A percentile compares a stretch with the other conserved stretches of the same genome.
Conservation (phyloP, 2,113 vertebrate genomes). For the Equus quagga region DNA sequence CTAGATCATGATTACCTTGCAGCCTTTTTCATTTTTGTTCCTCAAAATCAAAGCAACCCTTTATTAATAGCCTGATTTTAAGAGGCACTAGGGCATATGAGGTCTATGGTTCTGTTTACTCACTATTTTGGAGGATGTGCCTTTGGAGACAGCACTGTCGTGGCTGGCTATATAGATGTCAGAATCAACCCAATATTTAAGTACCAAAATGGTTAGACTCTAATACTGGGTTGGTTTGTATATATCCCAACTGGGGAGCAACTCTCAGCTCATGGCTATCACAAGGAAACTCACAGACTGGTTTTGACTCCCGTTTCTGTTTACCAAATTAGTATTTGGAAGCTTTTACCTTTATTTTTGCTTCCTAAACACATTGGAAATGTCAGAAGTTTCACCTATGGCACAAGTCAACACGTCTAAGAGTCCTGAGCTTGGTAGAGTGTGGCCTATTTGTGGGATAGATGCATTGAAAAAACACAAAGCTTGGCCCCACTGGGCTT, state of each 20-base stretch:
- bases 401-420: neutral
- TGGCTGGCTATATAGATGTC: neutral
- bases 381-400: neutral
- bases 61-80: neutral
- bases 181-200: neutral
- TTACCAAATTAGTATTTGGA: neutral
- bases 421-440: neutral
- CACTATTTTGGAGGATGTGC: neutral
- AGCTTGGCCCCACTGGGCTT: neutral
- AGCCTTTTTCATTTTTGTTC: neutral
- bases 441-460: neutral
- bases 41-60: neutral
- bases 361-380: neutral
- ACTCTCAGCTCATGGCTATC: neutral
- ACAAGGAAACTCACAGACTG: neutral
- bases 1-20: neutral
- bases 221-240: neutral
- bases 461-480: neutral
- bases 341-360: neutral
- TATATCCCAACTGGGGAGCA: neutral
- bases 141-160: neutral
- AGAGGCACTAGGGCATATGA: neutral
- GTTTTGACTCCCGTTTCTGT: neutral
- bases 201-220: neutral
- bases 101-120: neutral